Evolutionary conservation across 2,113 vertebrate species (phyloP).

Genomic region (Ceuthmochares aereus): DNA sequence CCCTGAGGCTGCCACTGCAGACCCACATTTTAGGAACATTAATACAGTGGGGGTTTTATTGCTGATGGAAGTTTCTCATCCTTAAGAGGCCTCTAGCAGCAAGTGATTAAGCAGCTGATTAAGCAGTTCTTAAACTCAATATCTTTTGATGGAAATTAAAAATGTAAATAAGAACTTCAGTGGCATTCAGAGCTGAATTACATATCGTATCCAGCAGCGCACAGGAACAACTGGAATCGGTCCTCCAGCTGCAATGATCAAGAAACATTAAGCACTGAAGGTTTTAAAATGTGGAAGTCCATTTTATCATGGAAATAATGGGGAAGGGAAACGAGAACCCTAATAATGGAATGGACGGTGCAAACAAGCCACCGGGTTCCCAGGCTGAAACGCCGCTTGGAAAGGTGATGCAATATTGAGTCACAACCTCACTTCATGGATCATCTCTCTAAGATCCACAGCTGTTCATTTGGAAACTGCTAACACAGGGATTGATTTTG

Average conservation of each 20-base stretch:
- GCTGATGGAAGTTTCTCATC: neutral
- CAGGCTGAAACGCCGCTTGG: neutral
- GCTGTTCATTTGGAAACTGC: neutral
- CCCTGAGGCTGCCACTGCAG: neutral
- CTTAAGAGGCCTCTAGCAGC: neutral
- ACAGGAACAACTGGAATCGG: accelerated
- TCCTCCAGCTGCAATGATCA: neutral
- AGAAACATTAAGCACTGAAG: neutral
- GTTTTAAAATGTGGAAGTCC: neutral
- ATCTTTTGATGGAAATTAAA: neutral
- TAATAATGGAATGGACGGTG: neutral
- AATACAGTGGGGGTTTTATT: neutral
- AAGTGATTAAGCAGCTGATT: neutral
- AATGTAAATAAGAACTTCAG: neutral
- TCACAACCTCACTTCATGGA: neutral
- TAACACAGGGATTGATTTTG: neutral
- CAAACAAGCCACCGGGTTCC: neutral
- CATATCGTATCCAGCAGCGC: neutral
- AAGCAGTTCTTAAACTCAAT: neutral
- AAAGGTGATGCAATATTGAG: constrained; percentile 46
- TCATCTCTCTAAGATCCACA: neutral
- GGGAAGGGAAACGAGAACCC: neutral
- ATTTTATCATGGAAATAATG: neutral
- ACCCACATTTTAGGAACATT: neutral
- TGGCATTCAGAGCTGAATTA: neutral